Percentiles rank a stretch among this genome's conserved stretches.
These are phyloP conservation scores for Zaprionus africanus DNA, from an alignment of 1,140 invertebrate species.

Conservation along the genomic window DNA sequence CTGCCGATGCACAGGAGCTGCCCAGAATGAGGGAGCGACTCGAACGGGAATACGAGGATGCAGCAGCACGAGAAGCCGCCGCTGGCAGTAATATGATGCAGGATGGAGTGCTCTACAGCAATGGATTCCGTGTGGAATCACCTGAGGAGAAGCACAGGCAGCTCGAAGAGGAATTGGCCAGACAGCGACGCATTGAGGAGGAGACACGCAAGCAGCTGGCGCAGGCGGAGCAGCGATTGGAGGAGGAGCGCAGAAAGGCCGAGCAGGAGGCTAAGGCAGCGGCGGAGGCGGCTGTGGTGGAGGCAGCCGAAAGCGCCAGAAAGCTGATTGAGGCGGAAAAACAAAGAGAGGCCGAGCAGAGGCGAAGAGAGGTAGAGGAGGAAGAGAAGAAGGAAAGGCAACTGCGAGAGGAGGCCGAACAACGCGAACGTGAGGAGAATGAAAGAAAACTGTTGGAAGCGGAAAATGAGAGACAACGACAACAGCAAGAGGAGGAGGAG, in stretches of 20 bases:
- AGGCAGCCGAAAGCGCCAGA: constrained; percentile 38
- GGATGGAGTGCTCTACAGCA: constrained; percentile 74
- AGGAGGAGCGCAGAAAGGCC: constrained; percentile 46
- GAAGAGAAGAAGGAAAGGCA: constrained; percentile 17
- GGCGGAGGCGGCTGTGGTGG: constrained; percentile 26
- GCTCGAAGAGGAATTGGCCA: constrained; percentile 65
- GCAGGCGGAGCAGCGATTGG: constrained; percentile 61
- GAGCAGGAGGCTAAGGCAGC: constrained; percentile 50
- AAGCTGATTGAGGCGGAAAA: constrained; percentile 46
- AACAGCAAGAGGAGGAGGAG: constrained; percentile 22
- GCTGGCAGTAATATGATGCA: constrained; percentile 70
- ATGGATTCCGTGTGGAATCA: constrained; percentile 75
- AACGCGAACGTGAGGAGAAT: constrained; percentile 33
- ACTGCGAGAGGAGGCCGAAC: constrained; percentile 6
- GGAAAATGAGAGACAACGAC: constrained; percentile 22
- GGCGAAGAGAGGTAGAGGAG: constrained; percentile 31
- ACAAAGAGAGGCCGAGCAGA: constrained; percentile 33
- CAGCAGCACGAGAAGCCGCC: constrained; percentile 48
- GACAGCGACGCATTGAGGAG: constrained; percentile 69
- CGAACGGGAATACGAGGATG: constrained; percentile 53
- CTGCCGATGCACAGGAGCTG: constrained; percentile 58
- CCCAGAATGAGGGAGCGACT: constrained; percentile 61
- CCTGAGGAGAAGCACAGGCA: constrained; percentile 49
- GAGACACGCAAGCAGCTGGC: constrained; percentile 69
- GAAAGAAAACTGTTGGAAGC: constrained; percentile 30